These are phyloP conservation scores for Gymnogyps californianus DNA, from an alignment of 2,113 vertebrate genomes.

Conservation along the genomic window DNA sequence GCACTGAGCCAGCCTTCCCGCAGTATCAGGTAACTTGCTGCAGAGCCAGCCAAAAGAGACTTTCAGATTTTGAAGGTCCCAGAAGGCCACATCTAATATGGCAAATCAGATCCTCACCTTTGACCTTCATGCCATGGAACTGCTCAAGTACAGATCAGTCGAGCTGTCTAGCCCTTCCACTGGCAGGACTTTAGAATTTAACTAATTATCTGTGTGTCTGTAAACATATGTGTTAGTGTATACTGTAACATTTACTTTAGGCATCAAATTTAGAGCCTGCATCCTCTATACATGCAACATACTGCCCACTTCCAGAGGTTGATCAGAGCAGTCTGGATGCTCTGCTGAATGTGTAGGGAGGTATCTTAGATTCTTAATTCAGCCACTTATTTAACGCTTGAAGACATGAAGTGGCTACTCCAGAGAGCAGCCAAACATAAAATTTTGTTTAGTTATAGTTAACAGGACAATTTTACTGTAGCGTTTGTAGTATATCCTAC, in stretches of 20 bases:
- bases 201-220: neutral
- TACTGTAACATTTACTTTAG: neutral
- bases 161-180: neutral
- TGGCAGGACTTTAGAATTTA: neutral
- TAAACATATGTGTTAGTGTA: neutral
- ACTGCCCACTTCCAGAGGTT: neutral
- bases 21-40: neutral
- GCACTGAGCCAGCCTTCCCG: neutral
- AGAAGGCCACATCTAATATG: neutral
- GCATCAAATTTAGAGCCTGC: neutral
- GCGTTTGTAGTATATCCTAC: neutral
- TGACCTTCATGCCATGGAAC: neutral
- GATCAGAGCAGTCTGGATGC: neutral
- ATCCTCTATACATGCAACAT: neutral
- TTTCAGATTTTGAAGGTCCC: neutral
- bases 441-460: neutral
- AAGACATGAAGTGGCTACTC: neutral
- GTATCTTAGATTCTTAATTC: neutral
- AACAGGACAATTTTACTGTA: neutral
- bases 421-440: neutral
- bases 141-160: neutral
- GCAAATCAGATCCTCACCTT: neutral
- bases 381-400: neutral
- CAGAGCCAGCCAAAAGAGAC: neutral
- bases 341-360: neutral